Base-by-base conservation (phyloP, 2,797 vertebrate genomes). In the Masticophis lateralis region DNA sequence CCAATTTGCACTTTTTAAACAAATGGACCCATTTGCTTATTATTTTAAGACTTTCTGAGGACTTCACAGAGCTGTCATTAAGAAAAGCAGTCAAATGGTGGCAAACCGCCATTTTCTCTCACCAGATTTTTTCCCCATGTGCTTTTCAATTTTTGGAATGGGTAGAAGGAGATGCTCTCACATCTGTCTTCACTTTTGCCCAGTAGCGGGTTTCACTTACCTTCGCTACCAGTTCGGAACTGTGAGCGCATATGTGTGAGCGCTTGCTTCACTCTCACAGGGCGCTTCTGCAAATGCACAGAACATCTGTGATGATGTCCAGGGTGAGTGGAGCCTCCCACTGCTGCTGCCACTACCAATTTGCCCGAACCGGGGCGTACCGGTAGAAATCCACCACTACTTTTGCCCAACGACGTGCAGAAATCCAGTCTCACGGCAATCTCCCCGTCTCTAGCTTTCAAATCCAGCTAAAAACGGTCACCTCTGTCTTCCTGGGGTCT, bases 1-100 rank as follows among this genome's bases (percentile, higher is more conserved):
- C 91, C 96, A 98, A 98, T 95, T 92, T 98, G 93, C 98, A 98
- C 97, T 99, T 97, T 92, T 97, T 97, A 89, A 95, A 63, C 25
- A 94, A 93, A 37, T 16, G 91, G 59, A 91, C 37, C 12, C 89
- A 90, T 92, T 95, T 87, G 12, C 18, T 94, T 32, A 20, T 92
- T 51, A 6, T 88, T 91, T 83, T 93, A 94, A 89, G 92, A 95
- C 60, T 94, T 94, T 56, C 90, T 56, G 86, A 96, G 93, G 92
- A 94, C 93, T 93, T 86, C 3, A 27, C 32, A 60, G 57, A 59
- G n/a, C 94, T 96, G 93, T 96, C 95, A 97, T 96, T 95, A 91
- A 90, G 87, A 93, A 93, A 96, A 53, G n/a, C 56, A 93, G 91
- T 66, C 12, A 91, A 92, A 69, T 22, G 89, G 90, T 93, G 57